Base-by-base conservation (phyloP, 2,888 invertebrate species). In the Thera obeliscata region DNA sequence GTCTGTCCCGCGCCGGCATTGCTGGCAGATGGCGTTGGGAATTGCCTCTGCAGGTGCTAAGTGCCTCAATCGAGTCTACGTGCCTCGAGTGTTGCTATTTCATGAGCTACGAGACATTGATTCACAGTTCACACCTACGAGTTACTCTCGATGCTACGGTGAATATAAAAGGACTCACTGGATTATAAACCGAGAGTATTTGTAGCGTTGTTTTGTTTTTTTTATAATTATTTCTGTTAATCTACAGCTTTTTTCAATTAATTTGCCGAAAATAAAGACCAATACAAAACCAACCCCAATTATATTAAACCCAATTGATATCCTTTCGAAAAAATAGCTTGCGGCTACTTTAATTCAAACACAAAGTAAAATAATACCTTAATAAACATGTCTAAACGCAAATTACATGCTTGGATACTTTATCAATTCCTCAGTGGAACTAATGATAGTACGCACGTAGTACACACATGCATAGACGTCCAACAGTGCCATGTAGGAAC, bases 1-100 rank as follows among this genome's bases (percentile, higher is more conserved):
- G 73, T 69, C 64, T 59, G 73, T 63, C 74, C 64, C 69, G 65
- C 70, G 70, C 62, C 65, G 66, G 36, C 4, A 36, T 4, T 41
- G n/a, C 33, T 49, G 8, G 52, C n/a, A 49, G 48, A 46, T 56
- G 56, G 6, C 61, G 52, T 56, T n/a, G 56, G 61, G 61, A 57
- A 61, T 57, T 57, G 66, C 56, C 43, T 56, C 7, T 38, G 61
- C 56, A 61, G 57, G 61, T 66, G 66, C 52, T 66, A 61, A 66
- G 66, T 66, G 61, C 66, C 38, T 5, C 46, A 57, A 65, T 54
- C 61, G 66, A 61, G 55, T 60, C 36, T 12, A 33, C 64, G 36
- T 36, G 11, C 33, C 12, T 52, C 64, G 12, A 2, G 55, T 56
- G 2, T 36, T 55, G 22, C 33, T 48, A 48, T 61, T 33, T 11